Evolutionary conservation across 2,113 vertebrate species (phyloP).

Genomic region (Aspidoscelis tigris): DNA sequence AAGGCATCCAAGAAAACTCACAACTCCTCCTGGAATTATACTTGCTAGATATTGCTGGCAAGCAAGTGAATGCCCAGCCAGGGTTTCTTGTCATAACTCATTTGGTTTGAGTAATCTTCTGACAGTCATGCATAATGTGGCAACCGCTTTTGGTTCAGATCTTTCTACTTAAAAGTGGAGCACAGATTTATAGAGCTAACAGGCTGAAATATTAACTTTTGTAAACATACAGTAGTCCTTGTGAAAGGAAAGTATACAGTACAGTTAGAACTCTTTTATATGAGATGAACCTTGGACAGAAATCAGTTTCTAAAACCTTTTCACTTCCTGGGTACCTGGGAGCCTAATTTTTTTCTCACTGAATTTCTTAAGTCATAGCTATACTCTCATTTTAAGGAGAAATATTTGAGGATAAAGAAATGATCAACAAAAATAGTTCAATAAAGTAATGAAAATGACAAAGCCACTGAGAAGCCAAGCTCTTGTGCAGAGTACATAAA

Average conservation of each 20-base stretch:
- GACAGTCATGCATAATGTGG: constrained; percentile 3
- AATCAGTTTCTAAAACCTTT: too few relatives aligned
- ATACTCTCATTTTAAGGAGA: too few relatives aligned
- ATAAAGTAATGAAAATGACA: too few relatives aligned
- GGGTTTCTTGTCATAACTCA: neutral
- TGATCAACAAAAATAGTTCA: too few relatives aligned
- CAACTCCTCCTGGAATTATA: neutral
- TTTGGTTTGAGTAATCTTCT: constrained; percentile 8
- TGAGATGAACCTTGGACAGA: neutral
- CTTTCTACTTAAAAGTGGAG: neutral
- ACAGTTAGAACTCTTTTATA: neutral
- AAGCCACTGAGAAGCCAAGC: too few relatives aligned
- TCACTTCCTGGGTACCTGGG: too few relatives aligned
- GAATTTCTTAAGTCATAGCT: too few relatives aligned
- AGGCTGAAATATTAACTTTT: neutral
- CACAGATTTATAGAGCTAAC: neutral
- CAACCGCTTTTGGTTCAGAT: neutral
- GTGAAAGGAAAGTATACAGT: neutral
- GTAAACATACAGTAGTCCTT: neutral
- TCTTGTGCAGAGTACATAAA: too few relatives aligned
- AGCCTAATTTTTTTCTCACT: too few relatives aligned
- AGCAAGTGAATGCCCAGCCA: neutral
- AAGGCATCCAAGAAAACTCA: constrained; percentile 21
- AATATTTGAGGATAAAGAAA: too few relatives aligned
- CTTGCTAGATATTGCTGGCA: neutral